These are phyloP conservation scores for Grantiella picta DNA, from an alignment of 2,113 vertebrate species.

Conservation along the genomic window DNA sequence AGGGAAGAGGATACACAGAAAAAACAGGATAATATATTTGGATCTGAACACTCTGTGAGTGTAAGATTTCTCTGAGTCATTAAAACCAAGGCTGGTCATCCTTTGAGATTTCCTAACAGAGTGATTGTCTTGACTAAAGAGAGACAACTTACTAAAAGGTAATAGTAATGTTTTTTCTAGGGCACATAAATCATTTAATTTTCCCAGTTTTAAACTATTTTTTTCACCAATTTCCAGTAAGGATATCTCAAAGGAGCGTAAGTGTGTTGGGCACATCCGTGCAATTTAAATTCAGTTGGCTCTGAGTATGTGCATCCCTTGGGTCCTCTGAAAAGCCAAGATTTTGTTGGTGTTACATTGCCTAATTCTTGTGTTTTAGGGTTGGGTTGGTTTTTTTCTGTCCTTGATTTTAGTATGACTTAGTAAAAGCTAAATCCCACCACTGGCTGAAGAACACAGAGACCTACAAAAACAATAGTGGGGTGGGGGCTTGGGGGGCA, in stretches of 20 bases:
- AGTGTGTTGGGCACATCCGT: background rate
- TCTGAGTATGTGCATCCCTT: background rate
- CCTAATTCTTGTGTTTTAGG: background rate
- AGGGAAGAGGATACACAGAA: background rate
- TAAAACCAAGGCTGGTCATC: constrained; percentile 29
- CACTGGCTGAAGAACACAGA: background rate
- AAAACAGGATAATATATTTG: background rate
- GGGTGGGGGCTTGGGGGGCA: background rate
- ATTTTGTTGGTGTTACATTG: constrained; percentile 38
- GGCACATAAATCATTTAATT: background rate
- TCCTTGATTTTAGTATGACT: background rate
- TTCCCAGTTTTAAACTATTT: background rate
- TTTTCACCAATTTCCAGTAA: constrained; percentile 5
- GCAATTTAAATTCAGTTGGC: constrained; percentile 9
- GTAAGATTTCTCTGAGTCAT: background rate
- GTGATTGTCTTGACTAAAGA: background rate
- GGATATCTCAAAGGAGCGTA: background rate
- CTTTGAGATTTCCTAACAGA: constrained; percentile 32
- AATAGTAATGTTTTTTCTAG: background rate
- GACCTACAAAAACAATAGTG: background rate
- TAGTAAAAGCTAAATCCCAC: constrained; percentile 8
- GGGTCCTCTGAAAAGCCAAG: constrained; percentile 36
- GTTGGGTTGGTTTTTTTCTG: background rate
- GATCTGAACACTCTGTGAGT: background rate
- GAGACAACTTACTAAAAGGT: background rate